Base-by-base conservation (phyloP, 2,113 vertebrate genomes). In the Pachypanchax playfairii region DNA sequence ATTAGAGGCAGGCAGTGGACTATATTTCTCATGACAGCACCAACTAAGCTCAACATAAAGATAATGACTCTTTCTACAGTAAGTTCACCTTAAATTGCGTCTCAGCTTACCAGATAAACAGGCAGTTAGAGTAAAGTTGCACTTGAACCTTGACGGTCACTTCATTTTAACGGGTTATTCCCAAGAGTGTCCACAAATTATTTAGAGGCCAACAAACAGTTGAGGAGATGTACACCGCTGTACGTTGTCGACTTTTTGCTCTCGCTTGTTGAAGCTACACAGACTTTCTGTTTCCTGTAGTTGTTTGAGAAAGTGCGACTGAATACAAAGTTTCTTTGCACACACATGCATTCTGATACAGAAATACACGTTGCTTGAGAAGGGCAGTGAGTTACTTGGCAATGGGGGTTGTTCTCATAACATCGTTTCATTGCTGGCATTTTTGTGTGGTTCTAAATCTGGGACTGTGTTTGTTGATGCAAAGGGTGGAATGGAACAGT, bases 391-490 rank as follows among this genome's bases (percentile, higher is more conserved):
- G 64, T 55, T 43, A 49, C 53, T 83, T 79, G 72, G 71, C 60
- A 7, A 46, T 24, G 24, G 56, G 65, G 64, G 65, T 66, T 66
- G 64, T 75, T 87, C 81, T 85, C 83, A 86, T 82, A 87, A 87
- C 80, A 84, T 39, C 5, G 62, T 80, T 85, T 79, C 82, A 87
- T 87, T 80, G 73, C 78, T 79, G 65, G 69, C 82, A 86, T 88
- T 83, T 86, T 84, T 83, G 70, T 86, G 72, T 50, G 55, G 69
- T 75, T 86, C 80, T 86, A 84, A 88, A 86, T 85, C 51, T 73
- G 83, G 81, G 56, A 73, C 38, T 65, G 64, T 84, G 75, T 86
- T 88, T 87, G 80, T 88, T 87, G 84, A 84, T 75, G 65, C 66
- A 79, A 50, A 77, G 77, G 65, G 72, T 71, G 84, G 73, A 86